Conservation (phyloP, 1,140 invertebrate genomes). For the Trichonephila clavata region DNA sequence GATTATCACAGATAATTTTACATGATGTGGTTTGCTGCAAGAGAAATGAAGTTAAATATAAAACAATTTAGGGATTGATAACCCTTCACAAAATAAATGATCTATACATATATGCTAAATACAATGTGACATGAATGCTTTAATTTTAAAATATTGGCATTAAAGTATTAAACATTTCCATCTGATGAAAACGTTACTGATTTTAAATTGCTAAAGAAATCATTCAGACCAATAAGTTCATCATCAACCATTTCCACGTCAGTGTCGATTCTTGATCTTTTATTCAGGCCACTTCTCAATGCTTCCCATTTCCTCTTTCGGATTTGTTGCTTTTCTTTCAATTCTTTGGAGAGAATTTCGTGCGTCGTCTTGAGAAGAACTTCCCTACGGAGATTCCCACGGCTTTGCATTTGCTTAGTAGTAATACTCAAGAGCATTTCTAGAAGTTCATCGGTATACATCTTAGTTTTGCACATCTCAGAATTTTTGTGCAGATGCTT, state of each 20-base stretch:
- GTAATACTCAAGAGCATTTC: constrained; percentile 70
- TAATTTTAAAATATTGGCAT: not conserved
- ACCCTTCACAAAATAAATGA: constrained; percentile 7
- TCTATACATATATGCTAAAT: not conserved
- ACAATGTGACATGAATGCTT: not conserved
- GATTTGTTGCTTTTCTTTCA: constrained; percentile 67
- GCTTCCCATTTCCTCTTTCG: constrained; percentile 74
- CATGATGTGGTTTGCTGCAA: constrained; percentile 21
- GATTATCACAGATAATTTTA: not conserved
- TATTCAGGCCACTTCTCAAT: constrained; percentile 33
- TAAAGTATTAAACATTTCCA: not conserved
- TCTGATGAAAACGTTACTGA: constrained; percentile 20
- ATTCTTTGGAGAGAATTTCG: constrained; percentile 49
- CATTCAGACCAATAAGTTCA: constrained; percentile 56
- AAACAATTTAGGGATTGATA: not conserved
- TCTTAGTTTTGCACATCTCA: constrained; percentile 59
- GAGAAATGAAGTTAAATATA: constrained; percentile 20
- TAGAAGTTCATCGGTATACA: constrained; percentile 66
- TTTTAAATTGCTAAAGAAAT: constrained; percentile 69
- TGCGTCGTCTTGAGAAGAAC: constrained; percentile 60
- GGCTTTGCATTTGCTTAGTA: constrained; percentile 33
- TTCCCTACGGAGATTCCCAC: constrained; percentile 65
- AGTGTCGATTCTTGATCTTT: not conserved
- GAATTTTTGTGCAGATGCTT: not conserved
- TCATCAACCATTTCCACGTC: constrained; percentile 35